These are phyloP conservation scores for Trichopoda pennipes DNA, from an alignment of 2,888 invertebrate species.

Conservation along the genomic window DNA sequence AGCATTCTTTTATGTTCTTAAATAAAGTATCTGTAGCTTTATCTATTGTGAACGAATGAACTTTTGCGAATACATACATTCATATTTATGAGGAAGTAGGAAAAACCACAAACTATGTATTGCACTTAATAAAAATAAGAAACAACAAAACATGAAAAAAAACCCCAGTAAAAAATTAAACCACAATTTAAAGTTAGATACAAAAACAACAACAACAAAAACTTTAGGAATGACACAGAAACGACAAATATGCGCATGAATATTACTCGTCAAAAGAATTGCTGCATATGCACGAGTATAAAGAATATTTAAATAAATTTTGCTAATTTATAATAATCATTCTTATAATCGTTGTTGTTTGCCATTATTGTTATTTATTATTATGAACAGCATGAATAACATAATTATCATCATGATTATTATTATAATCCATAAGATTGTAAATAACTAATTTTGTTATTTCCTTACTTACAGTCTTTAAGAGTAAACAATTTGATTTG, in stretches of 20 bases:
- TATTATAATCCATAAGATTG: slow-evolving; percentile 52
- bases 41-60: slow-evolving; percentile 10
- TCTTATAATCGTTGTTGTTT: background rate
- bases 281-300: slow-evolving; percentile 39
- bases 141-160: background rate
- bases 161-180: slow-evolving; percentile 37
- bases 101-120: slow-evolving; percentile 61
- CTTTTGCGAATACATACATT: background rate
- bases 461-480: slow-evolving; percentile 30
- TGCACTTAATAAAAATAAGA: slow-evolving; percentile 54
- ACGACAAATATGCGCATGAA: slow-evolving; percentile 6
- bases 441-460: slow-evolving; percentile 45
- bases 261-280: background rate
- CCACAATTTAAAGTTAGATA: slow-evolving; percentile 56
- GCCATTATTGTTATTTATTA: slow-evolving; percentile 9
- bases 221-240: slow-evolving; percentile 61
- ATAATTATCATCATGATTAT: too few species aligned
- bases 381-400: slow-evolving; percentile 35
- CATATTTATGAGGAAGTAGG: slow-evolving; percentile 58
- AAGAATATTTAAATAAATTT: slow-evolving; percentile 57
- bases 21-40: background rate
- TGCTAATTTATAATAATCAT: slow-evolving; percentile 41
- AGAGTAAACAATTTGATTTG: slow-evolving; percentile 7
- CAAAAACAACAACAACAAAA: slow-evolving; percentile 10
- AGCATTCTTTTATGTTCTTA: slow-evolving; percentile 11